These are phyloP conservation scores for Andrena hattorfiana DNA, from an alignment of 2,888 invertebrate genomes.

Conservation along the genomic window DNA sequence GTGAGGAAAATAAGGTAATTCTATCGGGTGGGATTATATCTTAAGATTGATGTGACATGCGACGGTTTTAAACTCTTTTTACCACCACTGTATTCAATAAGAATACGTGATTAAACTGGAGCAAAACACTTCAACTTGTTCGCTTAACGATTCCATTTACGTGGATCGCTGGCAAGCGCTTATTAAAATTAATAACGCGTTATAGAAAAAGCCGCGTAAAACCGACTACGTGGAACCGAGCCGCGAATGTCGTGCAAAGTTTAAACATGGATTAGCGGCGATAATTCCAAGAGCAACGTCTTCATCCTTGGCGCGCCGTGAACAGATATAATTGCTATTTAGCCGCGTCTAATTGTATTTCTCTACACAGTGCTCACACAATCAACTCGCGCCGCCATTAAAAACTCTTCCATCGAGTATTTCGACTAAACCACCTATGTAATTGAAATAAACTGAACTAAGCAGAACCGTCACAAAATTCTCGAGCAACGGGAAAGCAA, in stretches of 20 bases:
- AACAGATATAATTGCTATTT: neutral
- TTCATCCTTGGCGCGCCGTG: neutral
- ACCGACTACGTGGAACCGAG: neutral
- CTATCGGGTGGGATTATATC: too few species aligned
- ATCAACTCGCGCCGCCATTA: neutral
- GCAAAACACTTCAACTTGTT: neutral
- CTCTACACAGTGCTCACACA: neutral
- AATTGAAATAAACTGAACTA: neutral
- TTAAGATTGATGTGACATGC: too few species aligned
- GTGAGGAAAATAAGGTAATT: too few species aligned
- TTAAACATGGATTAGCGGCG: too few species aligned
- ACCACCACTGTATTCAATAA: too few species aligned
- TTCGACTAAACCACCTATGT: neutral
- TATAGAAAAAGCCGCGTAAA: neutral
- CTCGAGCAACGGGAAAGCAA: neutral
- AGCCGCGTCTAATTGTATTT: neutral
- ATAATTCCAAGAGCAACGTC: neutral
- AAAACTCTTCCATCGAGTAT: neutral
- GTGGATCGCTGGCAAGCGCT: neutral
- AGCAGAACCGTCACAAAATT: neutral
- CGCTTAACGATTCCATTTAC: neutral
- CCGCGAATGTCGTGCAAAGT: neutral
- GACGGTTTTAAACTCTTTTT: too few species aligned
- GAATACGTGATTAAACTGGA: neutral
- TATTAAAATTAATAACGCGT: constrained; percentile 22